Base-by-base conservation (phyloP, 2,113 vertebrate genomes). In the Urocolius indicus region DNA sequence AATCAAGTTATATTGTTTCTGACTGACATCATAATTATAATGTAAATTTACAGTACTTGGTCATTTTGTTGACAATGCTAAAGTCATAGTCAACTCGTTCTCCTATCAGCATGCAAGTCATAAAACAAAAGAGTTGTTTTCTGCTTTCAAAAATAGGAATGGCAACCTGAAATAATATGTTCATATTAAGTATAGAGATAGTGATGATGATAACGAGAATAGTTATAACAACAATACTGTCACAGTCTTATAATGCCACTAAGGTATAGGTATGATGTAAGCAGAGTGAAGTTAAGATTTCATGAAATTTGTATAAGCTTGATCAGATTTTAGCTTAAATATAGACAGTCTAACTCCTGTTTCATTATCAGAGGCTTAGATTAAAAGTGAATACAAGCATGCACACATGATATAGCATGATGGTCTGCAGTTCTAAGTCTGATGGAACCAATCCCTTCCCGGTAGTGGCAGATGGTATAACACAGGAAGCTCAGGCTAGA, bases 1-100 rank as follows among this genome's bases (percentile, higher is more conserved):
- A 94, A 94, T 52, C 79, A 92, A 89, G 57, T 80, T 84, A 41
- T 88, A 83, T 83, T 88, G 55, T 77, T 91, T 84, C 82, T 80
- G 90, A 74, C 83, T 59, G 87, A 93, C 48, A 95, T 83, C 32
- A 86, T 83, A 84, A 88, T 96, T 93, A 68, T 52, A 90, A 93
- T 23, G 63, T 83, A 83, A 93, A 67, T 84, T 84, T 92, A 95
- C 30, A 90, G 32, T n/a, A 67, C 52, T 80, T 61, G 75, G 89
- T 87, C 8, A 62, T 93, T 95, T 94, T 87, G 67, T 79, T 91
- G 84, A 91, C 77, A 32, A 91, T 76, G 30, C 54, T 85, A 34
- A 89, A 91, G n/a, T 54, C 66, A 26, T 65, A 93, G 69, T 63
- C 54, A 94, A 38, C n/a, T 63, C 8, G 30, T 71, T 90, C 55